Evolutionary conservation across 2,888 invertebrate genomes (phyloP).

Genomic region (Watsonalla cultraria): DNA sequence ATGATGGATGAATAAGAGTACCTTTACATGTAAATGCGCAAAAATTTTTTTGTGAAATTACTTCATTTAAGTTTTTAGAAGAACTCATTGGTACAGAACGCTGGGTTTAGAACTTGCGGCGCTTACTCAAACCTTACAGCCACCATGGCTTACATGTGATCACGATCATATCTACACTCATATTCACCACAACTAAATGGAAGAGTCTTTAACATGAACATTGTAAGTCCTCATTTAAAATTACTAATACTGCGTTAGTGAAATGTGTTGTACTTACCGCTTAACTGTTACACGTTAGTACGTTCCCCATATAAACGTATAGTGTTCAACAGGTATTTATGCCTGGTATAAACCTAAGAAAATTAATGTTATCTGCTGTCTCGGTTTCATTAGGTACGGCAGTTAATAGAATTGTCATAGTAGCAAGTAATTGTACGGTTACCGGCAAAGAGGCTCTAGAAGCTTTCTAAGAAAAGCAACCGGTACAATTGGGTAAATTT

Average conservation of each 20-base stretch:
- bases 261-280: not conserved
- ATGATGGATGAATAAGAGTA: too few relatives aligned
- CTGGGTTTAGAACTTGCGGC: too few relatives aligned
- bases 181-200: too few relatives aligned
- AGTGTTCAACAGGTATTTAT: not conserved
- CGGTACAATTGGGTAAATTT: slow-evolving; percentile 64
- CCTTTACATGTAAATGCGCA: too few relatives aligned
- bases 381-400: slow-evolving; percentile 12
- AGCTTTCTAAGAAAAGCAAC: slow-evolving; percentile 63
- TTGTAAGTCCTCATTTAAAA: not conserved
- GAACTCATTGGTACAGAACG: too few relatives aligned
- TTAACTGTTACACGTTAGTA: not conserved
- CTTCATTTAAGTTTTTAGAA: too few relatives aligned
- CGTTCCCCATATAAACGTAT: not conserved
- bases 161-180: too few relatives aligned
- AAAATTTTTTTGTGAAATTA: too few relatives aligned
- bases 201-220: not conserved
- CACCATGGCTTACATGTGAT: too few relatives aligned
- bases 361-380: not conserved
- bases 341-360: not conserved
- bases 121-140: too few relatives aligned
- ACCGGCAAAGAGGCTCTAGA: slow-evolving; percentile 57
- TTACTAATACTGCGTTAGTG: not conserved
- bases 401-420: slow-evolving; percentile 62
- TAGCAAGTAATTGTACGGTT: slow-evolving; percentile 56